Conservation (phyloP, 2,113 vertebrate genomes). For the Neomonachus schauinslandi region DNA sequence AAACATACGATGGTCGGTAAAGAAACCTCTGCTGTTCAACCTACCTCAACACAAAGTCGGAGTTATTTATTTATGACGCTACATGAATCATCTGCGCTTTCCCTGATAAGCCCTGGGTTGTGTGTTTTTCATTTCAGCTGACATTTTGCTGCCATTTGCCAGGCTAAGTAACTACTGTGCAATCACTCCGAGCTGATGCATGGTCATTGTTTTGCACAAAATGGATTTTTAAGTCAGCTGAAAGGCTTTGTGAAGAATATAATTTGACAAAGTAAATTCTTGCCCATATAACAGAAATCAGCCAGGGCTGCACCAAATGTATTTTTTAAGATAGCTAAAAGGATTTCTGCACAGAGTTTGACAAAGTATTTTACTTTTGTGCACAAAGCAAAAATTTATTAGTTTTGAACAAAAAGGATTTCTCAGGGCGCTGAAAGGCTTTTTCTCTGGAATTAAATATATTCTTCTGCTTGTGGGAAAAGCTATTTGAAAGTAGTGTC, state of each 20-base stretch:
- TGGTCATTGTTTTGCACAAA: slow-evolving; percentile 87
- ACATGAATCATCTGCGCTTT: slow-evolving; percentile 88
- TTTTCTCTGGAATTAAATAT: slow-evolving; percentile 83
- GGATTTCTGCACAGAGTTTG: slow-evolving; percentile 82
- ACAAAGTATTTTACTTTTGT: slow-evolving; percentile 81
- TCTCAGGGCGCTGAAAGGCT: slow-evolving; percentile 77
- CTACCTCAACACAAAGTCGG: slow-evolving; percentile 77
- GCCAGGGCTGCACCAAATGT: slow-evolving; percentile 76
- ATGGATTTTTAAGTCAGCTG: slow-evolving; percentile 85
- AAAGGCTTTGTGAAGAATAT: slow-evolving; percentile 84
- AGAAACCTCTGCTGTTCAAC: slow-evolving; percentile 80
- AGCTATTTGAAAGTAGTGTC: slow-evolving; percentile 74
- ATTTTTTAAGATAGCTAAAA: slow-evolving; percentile 82
- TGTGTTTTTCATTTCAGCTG: slow-evolving; percentile 88
- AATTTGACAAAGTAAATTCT: slow-evolving; percentile 85
- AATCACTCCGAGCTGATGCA: slow-evolving; percentile 85
- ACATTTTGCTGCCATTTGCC: slow-evolving; percentile 88
- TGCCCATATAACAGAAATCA: slow-evolving; percentile 81
- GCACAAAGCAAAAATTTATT: slow-evolving; percentile 78
- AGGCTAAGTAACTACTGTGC: slow-evolving; percentile 85
- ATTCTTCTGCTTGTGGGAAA: slow-evolving; percentile 68
- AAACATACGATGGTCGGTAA: slow-evolving; percentile 79
- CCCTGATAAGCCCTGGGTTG: slow-evolving; percentile 87
- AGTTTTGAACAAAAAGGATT: slow-evolving; percentile 81
- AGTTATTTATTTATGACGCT: slow-evolving; percentile 88